Conservation (phyloP, 2,113 vertebrate genomes). For the Syngnathus scovelli region DNA sequence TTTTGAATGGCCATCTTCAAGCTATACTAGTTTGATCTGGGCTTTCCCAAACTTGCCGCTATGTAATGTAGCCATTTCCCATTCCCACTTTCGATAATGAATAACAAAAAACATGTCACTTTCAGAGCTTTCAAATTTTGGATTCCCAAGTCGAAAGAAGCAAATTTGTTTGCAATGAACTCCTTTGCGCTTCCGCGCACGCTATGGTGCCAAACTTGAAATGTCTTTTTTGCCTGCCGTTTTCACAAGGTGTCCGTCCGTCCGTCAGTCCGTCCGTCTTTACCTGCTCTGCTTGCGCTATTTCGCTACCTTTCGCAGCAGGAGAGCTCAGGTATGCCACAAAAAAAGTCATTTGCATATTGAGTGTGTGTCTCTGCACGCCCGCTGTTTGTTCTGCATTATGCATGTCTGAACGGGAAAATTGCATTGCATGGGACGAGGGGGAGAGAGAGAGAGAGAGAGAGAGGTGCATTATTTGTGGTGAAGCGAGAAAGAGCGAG, state of each 20-base stretch:
- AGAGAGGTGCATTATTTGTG: conserved; percentile 11
- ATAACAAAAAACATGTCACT: no score
- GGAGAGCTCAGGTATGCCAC: conserved; percentile 5
- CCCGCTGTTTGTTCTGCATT: conserved; percentile 12
- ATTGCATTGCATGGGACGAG: conserved; percentile 31
- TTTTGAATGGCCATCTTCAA: not conserved
- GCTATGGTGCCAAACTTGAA: not conserved
- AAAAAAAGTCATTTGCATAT: not conserved
- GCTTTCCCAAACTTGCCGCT: no score
- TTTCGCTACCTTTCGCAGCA: not conserved
- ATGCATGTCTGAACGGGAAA: conserved; percentile 13
- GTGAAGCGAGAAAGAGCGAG: conserved; percentile 33
- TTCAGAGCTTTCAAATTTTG: no score
- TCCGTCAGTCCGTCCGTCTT: no score
- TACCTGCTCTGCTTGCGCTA: not conserved
- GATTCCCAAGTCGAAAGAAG: not conserved
- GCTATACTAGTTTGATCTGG: no score
- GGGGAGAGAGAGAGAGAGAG: not conserved
- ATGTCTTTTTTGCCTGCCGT: not conserved
- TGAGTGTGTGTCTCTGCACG: not conserved
- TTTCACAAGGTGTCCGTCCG: not conserved
- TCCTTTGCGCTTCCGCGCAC: not conserved
- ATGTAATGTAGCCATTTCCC: no score
- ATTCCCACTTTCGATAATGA: no score
- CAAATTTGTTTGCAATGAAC: not conserved